Evolutionary conservation across 2,888 invertebrate genomes (phyloP).

Genomic region (Dasypogon diadema): DNA sequence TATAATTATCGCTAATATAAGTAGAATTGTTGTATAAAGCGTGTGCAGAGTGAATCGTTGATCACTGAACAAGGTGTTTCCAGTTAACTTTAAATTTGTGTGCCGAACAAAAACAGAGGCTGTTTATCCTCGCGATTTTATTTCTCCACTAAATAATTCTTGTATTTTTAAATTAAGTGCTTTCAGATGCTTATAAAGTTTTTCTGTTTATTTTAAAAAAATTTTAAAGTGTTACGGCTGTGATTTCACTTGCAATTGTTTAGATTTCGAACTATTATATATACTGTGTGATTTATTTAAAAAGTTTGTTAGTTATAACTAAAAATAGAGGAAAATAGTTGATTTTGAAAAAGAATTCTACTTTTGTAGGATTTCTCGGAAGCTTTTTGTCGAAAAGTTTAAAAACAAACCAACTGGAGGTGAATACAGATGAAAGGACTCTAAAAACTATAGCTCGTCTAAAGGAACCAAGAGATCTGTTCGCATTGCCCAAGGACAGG

Average conservation of each 20-base stretch:
- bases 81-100: neutral
- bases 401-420: conserved; percentile 78
- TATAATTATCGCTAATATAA: conserved; percentile 20
- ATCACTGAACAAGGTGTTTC: neutral
- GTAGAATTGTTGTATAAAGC: conserved; percentile 21
- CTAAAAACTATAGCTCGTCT: conserved; percentile 75
- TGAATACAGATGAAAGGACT: conserved; percentile 76
- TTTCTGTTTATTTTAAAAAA: too few species aligned
- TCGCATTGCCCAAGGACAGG: conserved; percentile 76
- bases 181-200: too few species aligned
- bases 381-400: conserved; percentile 69
- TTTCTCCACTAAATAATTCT: neutral
- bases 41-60: neutral
- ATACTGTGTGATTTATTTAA: too few species aligned
- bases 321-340: neutral
- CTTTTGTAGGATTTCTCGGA: conserved; percentile 65
- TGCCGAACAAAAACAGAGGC: too few species aligned
- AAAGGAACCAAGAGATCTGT: conserved; percentile 79
- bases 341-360: conserved; percentile 7
- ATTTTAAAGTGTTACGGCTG: too few species aligned
- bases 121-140: too few species aligned
- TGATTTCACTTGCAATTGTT: too few species aligned
- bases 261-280: too few species aligned
- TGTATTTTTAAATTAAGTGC: too few species aligned
- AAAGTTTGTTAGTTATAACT: too few species aligned